These are phyloP conservation scores for Ariopsis seemanni DNA, from an alignment of 2,113 vertebrate genomes.

Conservation along the genomic window DNA sequence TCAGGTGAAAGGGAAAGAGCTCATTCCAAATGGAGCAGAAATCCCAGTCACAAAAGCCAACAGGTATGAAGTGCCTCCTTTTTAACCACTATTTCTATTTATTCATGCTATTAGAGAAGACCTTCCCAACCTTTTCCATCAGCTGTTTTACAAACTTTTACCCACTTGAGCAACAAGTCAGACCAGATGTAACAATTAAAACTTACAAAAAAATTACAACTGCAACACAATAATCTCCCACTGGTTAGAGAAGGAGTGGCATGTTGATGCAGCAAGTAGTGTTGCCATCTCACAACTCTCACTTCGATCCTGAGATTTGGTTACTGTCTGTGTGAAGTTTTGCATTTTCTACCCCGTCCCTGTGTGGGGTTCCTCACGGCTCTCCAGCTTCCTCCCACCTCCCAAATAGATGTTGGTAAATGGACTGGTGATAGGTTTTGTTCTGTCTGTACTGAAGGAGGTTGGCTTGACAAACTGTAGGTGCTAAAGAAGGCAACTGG, in stretches of 20 bases:
- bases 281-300: no score
- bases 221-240: background rate
- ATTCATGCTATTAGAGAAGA: background rate
- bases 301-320: no score
- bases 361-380: no score
- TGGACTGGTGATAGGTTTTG: no score
- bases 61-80: slow-evolving; percentile 55
- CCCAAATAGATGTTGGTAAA: no score
- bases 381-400: no score
- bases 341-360: no score
- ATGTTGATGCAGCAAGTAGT: background rate
- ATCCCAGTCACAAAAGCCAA: slow-evolving; percentile 67
- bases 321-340: no score
- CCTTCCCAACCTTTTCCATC: background rate
- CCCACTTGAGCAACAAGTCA: background rate
- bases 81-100: background rate
- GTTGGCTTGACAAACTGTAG: no score
- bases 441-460: no score
- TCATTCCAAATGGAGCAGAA: slow-evolving; percentile 67
- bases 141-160: background rate
- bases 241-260: background rate
- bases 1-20: slow-evolving; percentile 55
- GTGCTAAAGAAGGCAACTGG: no score
- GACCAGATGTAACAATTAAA: background rate
- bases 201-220: background rate